Base-by-base conservation (phyloP, 2,797 vertebrate species). In the Sebastes hopkinsi region DNA sequence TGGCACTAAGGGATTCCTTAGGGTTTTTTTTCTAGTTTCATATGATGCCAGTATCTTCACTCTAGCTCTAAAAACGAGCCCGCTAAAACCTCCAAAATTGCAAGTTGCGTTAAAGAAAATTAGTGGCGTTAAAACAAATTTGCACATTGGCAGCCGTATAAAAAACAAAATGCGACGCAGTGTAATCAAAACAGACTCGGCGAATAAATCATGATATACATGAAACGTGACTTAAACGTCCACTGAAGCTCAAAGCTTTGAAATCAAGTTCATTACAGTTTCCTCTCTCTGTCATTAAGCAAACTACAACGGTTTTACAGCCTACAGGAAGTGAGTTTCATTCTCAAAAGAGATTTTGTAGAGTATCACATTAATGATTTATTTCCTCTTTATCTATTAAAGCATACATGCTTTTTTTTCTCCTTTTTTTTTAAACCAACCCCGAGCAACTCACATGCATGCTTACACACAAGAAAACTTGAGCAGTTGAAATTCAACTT, bases 211-310 rank as follows among this genome's bases (percentile, higher is more conserved):
- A 42, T 14, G 16, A 46, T 46, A 18, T 46, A 46, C 16, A 18
- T 46, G 42, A 0, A 16, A 18, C 6, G 0, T 46, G 42, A 58
- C 55, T 25, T 14, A 8, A 58, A 14, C 0, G 11, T 16, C 32
- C 6, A 9, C 32, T 46, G 25, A 52, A 52, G 42, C 18, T 52
- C 29, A 1, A 46, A 46, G 38, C 1, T 3, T 20, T 52, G 18
- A 67, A 30, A 46, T 30, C 59, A 38, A 65, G 2, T 5, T 52
- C 6, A 25, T 56, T 25, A 23, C 1, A 66, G 6, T 42, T 50
- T 72, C 54, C 16, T 27, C 34, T 18, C 10, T 18, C 10, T 46
- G 16, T 46, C 16, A 46, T 18, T 34, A 22, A 64, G 67, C 38
- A 66, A 34, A 70, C 61, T 52, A 32, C 25, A 72, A 58, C 22